Conservation (phyloP, 2,888 invertebrate species). For the Oxytorus armatus region DNA sequence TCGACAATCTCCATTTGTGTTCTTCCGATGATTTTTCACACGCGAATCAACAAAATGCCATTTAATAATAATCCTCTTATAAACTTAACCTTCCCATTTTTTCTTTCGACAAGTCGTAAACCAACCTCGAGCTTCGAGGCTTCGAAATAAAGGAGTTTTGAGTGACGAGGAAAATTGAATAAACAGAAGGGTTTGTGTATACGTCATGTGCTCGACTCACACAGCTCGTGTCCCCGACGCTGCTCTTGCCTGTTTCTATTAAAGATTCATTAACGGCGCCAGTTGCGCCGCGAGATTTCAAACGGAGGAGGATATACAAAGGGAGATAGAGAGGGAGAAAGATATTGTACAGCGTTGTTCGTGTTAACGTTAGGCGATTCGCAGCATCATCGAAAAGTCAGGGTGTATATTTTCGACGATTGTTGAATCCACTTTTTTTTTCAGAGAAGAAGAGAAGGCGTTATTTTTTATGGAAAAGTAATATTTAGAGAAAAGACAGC, state of each 20-base stretch:
- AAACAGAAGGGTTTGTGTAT: conserved; percentile 5
- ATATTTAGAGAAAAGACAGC: too few relatives aligned
- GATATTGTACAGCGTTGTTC: too few relatives aligned
- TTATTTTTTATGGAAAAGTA: too few relatives aligned
- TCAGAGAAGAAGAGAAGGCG: conserved; percentile 23
- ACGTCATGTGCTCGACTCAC: conserved; percentile 17
- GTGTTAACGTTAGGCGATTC: too few relatives aligned
- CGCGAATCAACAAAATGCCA: too few relatives aligned
- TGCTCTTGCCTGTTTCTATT: conserved; percentile 47
- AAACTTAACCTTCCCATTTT: conserved; percentile 12
- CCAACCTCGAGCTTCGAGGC: background rate
- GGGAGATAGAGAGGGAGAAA: conserved; percentile 13
- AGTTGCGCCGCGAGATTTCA: conserved; percentile 55
- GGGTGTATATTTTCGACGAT: too few relatives aligned
- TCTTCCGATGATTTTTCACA: too few relatives aligned
- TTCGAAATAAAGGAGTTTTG: background rate
- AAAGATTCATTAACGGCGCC: conserved; percentile 70
- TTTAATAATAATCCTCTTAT: too few relatives aligned
- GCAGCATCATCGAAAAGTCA: too few relatives aligned
- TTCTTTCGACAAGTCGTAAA: conserved; percentile 4
- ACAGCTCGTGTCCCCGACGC: background rate
- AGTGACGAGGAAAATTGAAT: conserved; percentile 11
- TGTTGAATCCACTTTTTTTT: background rate
- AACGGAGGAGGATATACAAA: conserved; percentile 4
- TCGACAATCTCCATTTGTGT: too few relatives aligned